Evolutionary conservation across 37 sponge, comb jelly and placozoan genomes (phyloP).

Genomic region (Halisarca cf. caerulea): DNA sequence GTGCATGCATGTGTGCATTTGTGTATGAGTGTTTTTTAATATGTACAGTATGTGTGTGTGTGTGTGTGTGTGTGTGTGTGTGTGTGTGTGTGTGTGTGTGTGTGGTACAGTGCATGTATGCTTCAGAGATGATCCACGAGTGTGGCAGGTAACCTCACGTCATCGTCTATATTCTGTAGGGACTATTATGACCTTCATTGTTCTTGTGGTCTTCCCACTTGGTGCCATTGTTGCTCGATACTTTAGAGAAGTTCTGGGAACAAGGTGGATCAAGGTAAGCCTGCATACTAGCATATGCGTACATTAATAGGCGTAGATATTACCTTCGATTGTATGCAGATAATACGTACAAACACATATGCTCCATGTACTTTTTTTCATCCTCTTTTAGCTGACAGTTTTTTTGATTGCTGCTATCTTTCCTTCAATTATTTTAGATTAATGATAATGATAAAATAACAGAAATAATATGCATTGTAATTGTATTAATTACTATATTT

Average conservation of each 20-base stretch:
- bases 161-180: neutral
- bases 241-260: neutral
- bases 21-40: too few relatives aligned
- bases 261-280: constrained; percentile 22
- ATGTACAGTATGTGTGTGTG: too few relatives aligned
- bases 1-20: neutral
- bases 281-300: too few relatives aligned
- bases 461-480: neutral
- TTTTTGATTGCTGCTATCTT: neutral
- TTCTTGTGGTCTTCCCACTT: neutral
- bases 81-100: too few relatives aligned
- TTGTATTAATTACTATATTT: neutral
- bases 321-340: too few relatives aligned
- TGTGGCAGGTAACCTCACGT: neutral
- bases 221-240: neutral
- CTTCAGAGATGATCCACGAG: too few relatives aligned
- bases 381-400: neutral
- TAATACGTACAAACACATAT: too few relatives aligned
- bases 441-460: too few relatives aligned
- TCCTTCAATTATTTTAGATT: neutral
- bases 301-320: neutral
- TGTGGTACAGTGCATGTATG: too few relatives aligned
- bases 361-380: too few relatives aligned
- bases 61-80: too few relatives aligned
- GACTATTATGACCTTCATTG: neutral